Base-by-base conservation (phyloP, 2,113 vertebrate species). In the Elanus axillaris region DNA sequence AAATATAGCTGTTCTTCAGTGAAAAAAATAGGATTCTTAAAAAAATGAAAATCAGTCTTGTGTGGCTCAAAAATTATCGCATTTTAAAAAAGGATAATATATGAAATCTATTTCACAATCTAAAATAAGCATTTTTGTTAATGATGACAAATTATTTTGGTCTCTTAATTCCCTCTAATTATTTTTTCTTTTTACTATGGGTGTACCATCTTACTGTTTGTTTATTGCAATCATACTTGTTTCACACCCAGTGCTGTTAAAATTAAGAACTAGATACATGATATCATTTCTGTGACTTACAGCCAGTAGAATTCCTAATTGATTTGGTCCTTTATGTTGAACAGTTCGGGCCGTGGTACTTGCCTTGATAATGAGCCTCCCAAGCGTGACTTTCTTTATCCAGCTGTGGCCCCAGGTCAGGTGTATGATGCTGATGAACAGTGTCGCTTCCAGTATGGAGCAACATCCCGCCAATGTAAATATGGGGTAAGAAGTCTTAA, bases 301-400 rank as follows among this genome's bases (percentile, higher is more conserved):
- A 95, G 87, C 95, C 92, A 96, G 96, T 89, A 97, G 94, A 96
- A 92, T 96, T 96, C 97, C 97, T 98, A 98, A 98, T 98, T 97
- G 94, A 93, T 97, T 97, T 98, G 98, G 96, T 98, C 98, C 98
- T 99, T 99, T 99, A 97, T 99, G 98, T 99, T 98, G 98, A 99
- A 99, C 99, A 99, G 99, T 99, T 99, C 99, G 98, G 99, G 99
- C 99, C 99, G 99, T 98, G 99, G 99, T 98, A 99, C 99, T 98
- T 99, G 99, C 99, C 99, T 99, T 99, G 99, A 99, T 99, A 99
- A 99, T 98, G 99, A 99, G 98, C 99, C 99, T 98, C 98, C 99
- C 98, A 99, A 99, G 98, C 99, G 98, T 99, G 99, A 99, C 98
- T 99, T 99, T 99, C 98, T 99, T 98, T 99, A 99, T 98, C 99